Conservation (phyloP, 2,888 invertebrate genomes). For the Agrochola circellaris region DNA sequence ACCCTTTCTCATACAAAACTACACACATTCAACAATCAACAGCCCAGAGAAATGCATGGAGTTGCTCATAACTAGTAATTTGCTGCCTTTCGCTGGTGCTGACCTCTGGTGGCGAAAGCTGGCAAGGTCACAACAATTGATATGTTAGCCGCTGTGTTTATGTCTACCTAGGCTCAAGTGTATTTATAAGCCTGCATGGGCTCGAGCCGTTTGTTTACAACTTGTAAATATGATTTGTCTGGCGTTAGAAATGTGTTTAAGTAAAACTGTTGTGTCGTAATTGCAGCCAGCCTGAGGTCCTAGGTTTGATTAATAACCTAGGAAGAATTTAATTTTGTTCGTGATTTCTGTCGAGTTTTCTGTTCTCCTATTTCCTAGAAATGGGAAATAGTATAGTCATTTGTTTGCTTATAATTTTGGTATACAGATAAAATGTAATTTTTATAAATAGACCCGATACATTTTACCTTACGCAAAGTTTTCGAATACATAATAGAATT, state of each 20-base stretch:
- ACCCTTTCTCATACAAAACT: background rate
- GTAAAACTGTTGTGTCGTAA: background rate
- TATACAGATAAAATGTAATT: too few relatives aligned
- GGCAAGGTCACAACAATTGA: slow-evolving; percentile 54
- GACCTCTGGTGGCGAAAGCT: slow-evolving; percentile 68
- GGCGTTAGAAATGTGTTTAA: background rate
- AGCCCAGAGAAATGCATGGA: slow-evolving; percentile 41
- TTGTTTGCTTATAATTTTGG: too few relatives aligned
- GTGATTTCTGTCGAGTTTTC: background rate
- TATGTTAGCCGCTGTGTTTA: slow-evolving; percentile 30
- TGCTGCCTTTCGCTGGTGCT: slow-evolving; percentile 56
- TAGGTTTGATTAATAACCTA: background rate
- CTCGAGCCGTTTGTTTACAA: slow-evolving; percentile 10
- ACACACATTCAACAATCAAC: slow-evolving; percentile 2
- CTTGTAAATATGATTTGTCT: background rate
- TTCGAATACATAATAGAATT: too few relatives aligned
- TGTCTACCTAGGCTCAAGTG: background rate
- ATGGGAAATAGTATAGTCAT: too few relatives aligned
- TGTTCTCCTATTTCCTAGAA: too few relatives aligned
- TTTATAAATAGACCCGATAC: too few relatives aligned
- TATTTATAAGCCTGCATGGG: background rate
- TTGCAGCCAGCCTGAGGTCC: too few relatives aligned
- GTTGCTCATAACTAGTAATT: slow-evolving; percentile 31
- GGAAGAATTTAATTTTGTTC: background rate
- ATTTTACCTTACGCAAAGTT: too few relatives aligned